These are phyloP conservation scores for Drosophila varians DNA, from an alignment of 1,140 invertebrate genomes.

Conservation along the genomic window DNA sequence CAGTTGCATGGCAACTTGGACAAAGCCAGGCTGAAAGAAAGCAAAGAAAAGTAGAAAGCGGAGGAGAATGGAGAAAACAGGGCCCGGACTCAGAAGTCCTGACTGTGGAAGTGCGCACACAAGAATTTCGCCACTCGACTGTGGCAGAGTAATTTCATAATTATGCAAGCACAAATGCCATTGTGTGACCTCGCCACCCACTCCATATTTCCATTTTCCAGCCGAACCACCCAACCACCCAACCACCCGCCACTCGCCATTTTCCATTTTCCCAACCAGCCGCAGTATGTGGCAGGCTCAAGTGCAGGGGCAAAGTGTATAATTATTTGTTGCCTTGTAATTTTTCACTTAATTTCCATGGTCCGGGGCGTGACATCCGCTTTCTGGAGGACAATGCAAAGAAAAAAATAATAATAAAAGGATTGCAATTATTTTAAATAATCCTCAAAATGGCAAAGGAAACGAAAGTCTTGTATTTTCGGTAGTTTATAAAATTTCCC, in stretches of 20 bases:
- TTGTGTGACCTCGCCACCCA: slow-evolving; percentile 60
- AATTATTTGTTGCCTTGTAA: slow-evolving; percentile 76
- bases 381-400: slow-evolving; percentile 16
- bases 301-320: slow-evolving; percentile 71
- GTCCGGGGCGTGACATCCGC: slow-evolving; percentile 64
- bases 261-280: slow-evolving; percentile 2
- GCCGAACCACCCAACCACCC: neutral
- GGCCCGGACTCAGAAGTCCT: neutral
- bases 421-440: slow-evolving; percentile 66
- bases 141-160: slow-evolving; percentile 79
- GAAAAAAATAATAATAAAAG: slow-evolving; percentile 37
- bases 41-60: slow-evolving; percentile 1
- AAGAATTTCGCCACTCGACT: slow-evolving; percentile 60
- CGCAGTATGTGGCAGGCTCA: slow-evolving; percentile 34
- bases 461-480: slow-evolving; percentile 17
- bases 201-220: slow-evolving; percentile 5
- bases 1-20: slow-evolving; percentile 2
- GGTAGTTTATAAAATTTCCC: neutral
- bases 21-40: slow-evolving; percentile 4
- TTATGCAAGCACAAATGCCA: slow-evolving; percentile 74
- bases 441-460: slow-evolving; percentile 10
- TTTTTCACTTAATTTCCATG: slow-evolving; percentile 77
- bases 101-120: slow-evolving; percentile 63
- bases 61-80: slow-evolving; percentile 36
- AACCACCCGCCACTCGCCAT: neutral